A percentile compares a stretch with the other conserved stretches of the same genome.
Conservation (phyloP, 2,888 invertebrate species). For the Napeogenes sylphis region DNA sequence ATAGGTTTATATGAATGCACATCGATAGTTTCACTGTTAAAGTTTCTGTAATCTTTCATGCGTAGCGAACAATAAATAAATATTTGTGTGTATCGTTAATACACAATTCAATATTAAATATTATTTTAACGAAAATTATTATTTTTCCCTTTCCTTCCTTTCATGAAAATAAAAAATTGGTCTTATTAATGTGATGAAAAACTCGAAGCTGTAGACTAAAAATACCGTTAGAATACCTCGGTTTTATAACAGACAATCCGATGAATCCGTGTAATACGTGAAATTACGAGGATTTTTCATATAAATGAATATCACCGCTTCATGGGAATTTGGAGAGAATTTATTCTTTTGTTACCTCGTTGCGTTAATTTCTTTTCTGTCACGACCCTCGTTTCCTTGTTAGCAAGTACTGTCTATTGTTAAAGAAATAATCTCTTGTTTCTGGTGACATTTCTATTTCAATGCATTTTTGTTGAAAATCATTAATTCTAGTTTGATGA, state of each 20-base stretch:
- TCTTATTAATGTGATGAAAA: not conserved
- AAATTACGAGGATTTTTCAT: conserved; percentile 37
- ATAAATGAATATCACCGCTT: conserved; percentile 50
- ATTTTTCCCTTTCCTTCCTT: too few species aligned
- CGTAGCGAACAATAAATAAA: not conserved
- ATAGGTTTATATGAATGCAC: conserved; percentile 1
- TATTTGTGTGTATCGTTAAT: not conserved
- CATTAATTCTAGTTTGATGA: conserved; percentile 2
- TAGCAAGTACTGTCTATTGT: conserved; percentile 25
- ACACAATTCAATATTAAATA: not conserved
- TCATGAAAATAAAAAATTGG: too few species aligned
- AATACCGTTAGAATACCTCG: conserved; percentile 8
- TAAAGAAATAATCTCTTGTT: conserved; percentile 18
- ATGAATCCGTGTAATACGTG: conserved; percentile 41
- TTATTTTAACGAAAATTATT: too few species aligned
- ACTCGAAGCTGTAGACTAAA: not conserved
- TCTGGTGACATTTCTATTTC: conserved; percentile 7
- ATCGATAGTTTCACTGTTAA: conserved; percentile 2
- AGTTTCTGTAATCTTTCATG: not conserved
- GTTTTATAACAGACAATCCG: conserved; percentile 14
- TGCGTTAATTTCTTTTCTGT: conserved; percentile 41
- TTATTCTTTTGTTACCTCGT: conserved; percentile 24
- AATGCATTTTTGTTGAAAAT: conserved; percentile 7
- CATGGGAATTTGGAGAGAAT: conserved; percentile 33
- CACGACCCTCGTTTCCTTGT: conserved; percentile 26